Evolutionary conservation across 2,113 vertebrate genomes (phyloP), one percentile per base, ranked within the genome.

Genomic region (Poeciliopsis retropinna): DNA sequence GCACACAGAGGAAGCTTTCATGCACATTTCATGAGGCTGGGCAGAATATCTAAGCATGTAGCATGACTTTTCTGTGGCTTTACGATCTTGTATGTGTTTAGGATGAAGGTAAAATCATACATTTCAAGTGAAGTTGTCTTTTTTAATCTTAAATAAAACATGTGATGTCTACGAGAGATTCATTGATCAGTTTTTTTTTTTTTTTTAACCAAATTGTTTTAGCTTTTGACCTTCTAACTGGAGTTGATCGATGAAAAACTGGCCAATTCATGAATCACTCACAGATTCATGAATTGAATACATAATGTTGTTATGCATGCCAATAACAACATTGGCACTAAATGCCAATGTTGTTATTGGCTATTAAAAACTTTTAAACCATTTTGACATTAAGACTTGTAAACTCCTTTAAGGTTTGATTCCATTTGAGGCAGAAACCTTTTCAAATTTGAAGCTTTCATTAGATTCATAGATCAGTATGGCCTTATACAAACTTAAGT

Each of bases 1-100:
- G 44, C 13, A 64, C 75, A 75, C 29, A 28, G 28, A 70, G 44
- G 10, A 57, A 44, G 37, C 51, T 66, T 72, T 81, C 71, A 86
- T 41, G 44, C 73, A 73, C 31, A 31, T 76, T 67, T 77, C 30
- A 75, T 66, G 57, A 64, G 66, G 28, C 54, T 30, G 8, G 28
- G 61, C 8, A n/a, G 64, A 17, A 47, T 19, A 14, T 25, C 29
- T 27, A 62, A 76, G 71, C 25, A 64, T 60, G 27, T 27, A 60
- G 8, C 31, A 19, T 70, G 30, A 62, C 27, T 62, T 41, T 44
- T 44, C 19, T 30, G 11, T 44, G 19, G 34, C n/a, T 39, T 15
- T 66, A 10, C 22, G 13, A 62, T 62, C 14, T 29, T 62, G 27
- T 8, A 8, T 31, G 30, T 63, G 30, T 27, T 13, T 10, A 31